Evolutionary conservation across 2,113 vertebrate genomes (phyloP), one percentile per base, ranked within the genome.

Genomic region (Chitala chitala): DNA sequence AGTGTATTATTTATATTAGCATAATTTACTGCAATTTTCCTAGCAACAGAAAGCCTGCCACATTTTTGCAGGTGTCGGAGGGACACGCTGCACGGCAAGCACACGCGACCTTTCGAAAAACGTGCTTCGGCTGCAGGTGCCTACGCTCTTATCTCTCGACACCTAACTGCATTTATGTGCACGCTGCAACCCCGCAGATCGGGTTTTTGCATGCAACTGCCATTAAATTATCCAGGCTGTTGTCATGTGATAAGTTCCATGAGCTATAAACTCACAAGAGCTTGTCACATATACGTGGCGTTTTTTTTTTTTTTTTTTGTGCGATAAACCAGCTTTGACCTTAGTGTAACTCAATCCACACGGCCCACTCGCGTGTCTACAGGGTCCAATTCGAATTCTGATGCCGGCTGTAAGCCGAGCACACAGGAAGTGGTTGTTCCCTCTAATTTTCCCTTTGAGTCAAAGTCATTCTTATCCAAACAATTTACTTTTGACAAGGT

Each of bases 401-500:
- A 77, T 56, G 71, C n/a, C 68, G n/a, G 58, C n/a, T 61, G 71
- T 74, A 76, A 64, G 73, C 56, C 56, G 24, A 59, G 48, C 69
- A 24, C 73, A 51, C 73, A 51, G 42, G 58, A 68, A 56, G 31
- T 31, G 70, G 73, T 74, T 76, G 74, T 79, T 76, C 74, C 64
- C 54, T 56, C 29, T 56, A 46, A 70, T 69, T 20, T 73, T 70
- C 42, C 31, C 55, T 71, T 79, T 44, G 46, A 76, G 65, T 64
- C 53, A 66, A 76, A 74, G 70, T 79, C 65, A 79, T 71, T 79
- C 73, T 63, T 54, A 40, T 76, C 68, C 66, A 65, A 76, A 76
- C 75, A 70, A 56, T 79, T 79, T 79, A 76, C 71, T 71, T 71
- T 74, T 72, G 71, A 74, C 59, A 46, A 72, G 53, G 72, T 72